phyloP scores from a whole-genome alignment of 2,113 vertebrate species.

The Mus pahari region DNA sequence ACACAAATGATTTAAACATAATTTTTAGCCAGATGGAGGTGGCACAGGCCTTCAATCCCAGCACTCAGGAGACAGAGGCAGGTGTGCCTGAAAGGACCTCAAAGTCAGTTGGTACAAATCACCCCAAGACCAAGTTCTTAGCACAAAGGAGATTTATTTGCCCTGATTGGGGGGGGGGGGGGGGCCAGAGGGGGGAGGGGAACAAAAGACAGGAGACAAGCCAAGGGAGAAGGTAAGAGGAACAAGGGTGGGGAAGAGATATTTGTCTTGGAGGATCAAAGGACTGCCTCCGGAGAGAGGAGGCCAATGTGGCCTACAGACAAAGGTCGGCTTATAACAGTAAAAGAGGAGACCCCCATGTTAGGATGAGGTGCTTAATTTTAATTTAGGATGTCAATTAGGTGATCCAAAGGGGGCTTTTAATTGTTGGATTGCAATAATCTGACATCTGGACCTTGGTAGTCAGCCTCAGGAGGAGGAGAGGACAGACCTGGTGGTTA shows the following conservation, averaged over 20 bases:
- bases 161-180: too few relatives aligned
- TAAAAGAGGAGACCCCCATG: background rate
- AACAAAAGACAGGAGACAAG: background rate
- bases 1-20: background rate
- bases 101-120: background rate
- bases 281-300: background rate
- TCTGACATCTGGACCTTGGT: background rate
- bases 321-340: background rate
- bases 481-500: background rate
- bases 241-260: background rate
- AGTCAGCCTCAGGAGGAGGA: background rate
- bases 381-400: background rate
- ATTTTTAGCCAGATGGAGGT: background rate
- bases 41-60: background rate
- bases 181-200: background rate
- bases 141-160: background rate
- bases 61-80: background rate
- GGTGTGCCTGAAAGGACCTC: background rate
- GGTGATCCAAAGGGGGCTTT: background rate
- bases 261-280: background rate
- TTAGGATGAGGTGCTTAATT: background rate
- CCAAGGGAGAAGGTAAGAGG: background rate
- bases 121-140: background rate
- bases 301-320: background rate
- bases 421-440: background rate